Evolutionary conservation across 2,113 vertebrate genomes (phyloP), one percentile per base, ranked within the genome.

Genomic region (Tonatia bakeri): DNA sequence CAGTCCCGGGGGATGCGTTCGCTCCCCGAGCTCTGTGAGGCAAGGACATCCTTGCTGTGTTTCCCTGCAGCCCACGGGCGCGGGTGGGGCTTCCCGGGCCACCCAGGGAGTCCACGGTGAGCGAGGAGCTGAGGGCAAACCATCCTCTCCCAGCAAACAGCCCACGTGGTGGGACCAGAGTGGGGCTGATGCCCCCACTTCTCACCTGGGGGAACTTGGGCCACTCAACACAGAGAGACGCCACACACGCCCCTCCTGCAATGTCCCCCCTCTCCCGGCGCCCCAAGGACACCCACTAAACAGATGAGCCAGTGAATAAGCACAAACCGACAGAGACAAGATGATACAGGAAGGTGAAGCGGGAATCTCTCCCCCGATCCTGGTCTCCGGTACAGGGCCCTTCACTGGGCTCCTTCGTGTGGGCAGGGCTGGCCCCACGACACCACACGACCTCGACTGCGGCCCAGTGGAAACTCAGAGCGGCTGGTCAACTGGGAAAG

Each of bases 111-210:
- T 3, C 13, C 40, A 1, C 1, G 8, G 5, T 2, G 5, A 17
- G 22, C 12, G 2, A 36, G 31, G n/a, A 54, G 22, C 65, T 0
- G 28, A 13, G n/a, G 7, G 20, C 1, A 22, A 45, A 50, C 1
- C 0, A 1, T 20, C 45, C 38, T 40, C 50, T n/a, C 3, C 65
- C 5, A 19, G 33, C 47, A 20, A 17, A 38, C 11, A 17, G 22
- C 16, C 47, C 14, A 4, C 17, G 14, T 17, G 2, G 14, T 17
- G 2, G 88, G 52, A 3, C 54, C 64, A 0, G 4, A 20, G 15
- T 5, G 36, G 43, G 4, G 13, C 50, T 1, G 1, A 12, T 0
- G 1, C 5, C 75, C 33, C n/a, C 1, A 0, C 31, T 4, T 43
- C 61, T 47, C 54, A 0, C 5, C 7, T 9, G 1, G 36, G n/a